A percentile compares a stretch with the other conserved stretches of the same genome.
These are phyloP conservation scores for Drosophila gaucha DNA, from an alignment of 2,888 invertebrate genomes.

Conservation along the genomic window DNA sequence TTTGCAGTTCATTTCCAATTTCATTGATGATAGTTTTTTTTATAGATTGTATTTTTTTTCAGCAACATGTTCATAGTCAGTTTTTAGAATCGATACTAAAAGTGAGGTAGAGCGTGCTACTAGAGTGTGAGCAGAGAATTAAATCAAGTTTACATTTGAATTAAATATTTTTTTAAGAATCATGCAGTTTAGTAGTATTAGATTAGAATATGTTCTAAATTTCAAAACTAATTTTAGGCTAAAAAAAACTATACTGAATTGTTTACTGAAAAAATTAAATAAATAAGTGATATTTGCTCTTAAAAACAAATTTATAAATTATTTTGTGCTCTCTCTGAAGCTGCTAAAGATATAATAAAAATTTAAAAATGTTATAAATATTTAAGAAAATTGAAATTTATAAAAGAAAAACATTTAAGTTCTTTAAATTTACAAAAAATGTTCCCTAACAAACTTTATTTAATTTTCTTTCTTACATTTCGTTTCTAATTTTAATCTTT, in stretches of 20 bases:
- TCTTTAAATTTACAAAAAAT: too few relatives aligned
- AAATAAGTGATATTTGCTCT: neutral
- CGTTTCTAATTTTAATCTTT: too few relatives aligned
- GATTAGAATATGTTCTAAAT: neutral
- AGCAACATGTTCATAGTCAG: constrained; percentile 83
- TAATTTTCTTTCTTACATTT: too few relatives aligned
- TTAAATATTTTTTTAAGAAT: constrained; percentile 10
- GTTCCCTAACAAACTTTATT: too few relatives aligned
- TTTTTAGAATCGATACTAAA: constrained; percentile 61
- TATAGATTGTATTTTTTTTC: constrained; percentile 34
- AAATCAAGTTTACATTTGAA: constrained; percentile 9
- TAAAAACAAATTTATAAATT: neutral
- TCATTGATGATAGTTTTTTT: constrained; percentile 61
- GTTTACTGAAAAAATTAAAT: neutral
- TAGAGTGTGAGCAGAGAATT: constrained; percentile 31
- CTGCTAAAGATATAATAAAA: too few relatives aligned
- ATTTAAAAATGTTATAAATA: too few relatives aligned
- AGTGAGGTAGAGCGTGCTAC: constrained; percentile 48
- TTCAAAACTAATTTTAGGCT: neutral
- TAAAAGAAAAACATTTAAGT: too few relatives aligned
- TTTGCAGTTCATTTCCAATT: constrained; percentile 63
- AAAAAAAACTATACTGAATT: neutral
- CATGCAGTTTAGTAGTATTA: constrained; percentile 36
- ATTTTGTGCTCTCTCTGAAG: too few relatives aligned
- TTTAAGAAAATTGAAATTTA: too few relatives aligned